phyloP scores from a whole-genome alignment of 2,888 invertebrate species.

The Gryllus longicercus region DNA sequence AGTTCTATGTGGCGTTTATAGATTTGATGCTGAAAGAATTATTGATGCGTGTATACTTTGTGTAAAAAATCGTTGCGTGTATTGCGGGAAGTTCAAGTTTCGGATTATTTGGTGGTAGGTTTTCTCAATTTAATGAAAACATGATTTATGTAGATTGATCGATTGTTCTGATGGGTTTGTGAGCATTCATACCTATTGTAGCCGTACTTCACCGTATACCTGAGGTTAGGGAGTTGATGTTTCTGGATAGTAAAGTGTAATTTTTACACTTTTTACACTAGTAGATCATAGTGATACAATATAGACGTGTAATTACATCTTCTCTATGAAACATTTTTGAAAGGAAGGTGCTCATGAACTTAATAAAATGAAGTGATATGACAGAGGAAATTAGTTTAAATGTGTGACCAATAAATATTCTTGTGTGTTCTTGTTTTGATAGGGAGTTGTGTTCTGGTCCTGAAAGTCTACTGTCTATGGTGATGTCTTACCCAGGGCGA shows the following conservation, averaged over 20 bases:
- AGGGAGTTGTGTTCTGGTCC: neutral
- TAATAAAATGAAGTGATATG: too few species aligned
- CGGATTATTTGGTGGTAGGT: too few species aligned
- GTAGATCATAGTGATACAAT: neutral
- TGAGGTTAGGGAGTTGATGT: neutral
- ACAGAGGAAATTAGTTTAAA: too few species aligned
- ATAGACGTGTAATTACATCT: neutral
- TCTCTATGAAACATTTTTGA: neutral
- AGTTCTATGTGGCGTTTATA: neutral
- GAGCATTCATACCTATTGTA: neutral
- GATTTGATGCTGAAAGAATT: neutral
- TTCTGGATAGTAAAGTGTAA: neutral
- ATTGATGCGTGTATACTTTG: neutral
- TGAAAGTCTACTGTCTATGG: conserved; percentile 35
- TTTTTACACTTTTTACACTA: neutral
- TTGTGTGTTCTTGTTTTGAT: neutral
- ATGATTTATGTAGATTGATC: too few species aligned
- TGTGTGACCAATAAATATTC: neutral
- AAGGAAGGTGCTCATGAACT: too few species aligned
- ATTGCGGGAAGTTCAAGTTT: neutral
- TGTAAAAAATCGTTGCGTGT: neutral
- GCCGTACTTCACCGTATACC: neutral
- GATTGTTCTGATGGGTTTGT: neutral
- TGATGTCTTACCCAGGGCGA: conserved; percentile 86
- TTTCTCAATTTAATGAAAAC: too few species aligned